These are phyloP conservation scores for Halocaridina rubra DNA, from an alignment of 2,888 invertebrate genomes.

Conservation along the genomic window DNA sequence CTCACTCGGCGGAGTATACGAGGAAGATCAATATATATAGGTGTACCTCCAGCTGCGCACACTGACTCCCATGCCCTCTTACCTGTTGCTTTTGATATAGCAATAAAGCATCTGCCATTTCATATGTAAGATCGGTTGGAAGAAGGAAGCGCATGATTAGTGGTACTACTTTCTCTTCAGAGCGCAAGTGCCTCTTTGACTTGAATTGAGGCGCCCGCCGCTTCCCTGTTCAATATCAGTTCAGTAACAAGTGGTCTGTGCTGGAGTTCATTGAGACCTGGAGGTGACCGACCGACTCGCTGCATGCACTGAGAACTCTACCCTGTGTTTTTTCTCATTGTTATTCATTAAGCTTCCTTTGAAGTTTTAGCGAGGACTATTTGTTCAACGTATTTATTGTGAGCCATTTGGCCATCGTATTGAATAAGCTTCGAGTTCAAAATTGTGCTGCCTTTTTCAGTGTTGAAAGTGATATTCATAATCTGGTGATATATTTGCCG, in stretches of 20 bases:
- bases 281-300: background rate
- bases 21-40: background rate
- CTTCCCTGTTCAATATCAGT: conserved; percentile 28
- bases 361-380: too few species aligned
- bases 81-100: too few species aligned
- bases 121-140: background rate
- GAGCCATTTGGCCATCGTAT: background rate
- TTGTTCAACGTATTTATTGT: too few species aligned
- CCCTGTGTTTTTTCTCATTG: background rate
- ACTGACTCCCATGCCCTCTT: too few species aligned
- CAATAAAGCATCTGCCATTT: background rate
- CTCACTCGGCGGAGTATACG: conserved; percentile 11
- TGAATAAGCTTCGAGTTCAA: background rate
- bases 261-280: too few species aligned
- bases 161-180: background rate
- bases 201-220: conserved; percentile 18
- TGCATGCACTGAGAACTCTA: background rate
- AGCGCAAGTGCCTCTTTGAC: conserved; percentile 42
- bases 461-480: too few species aligned
- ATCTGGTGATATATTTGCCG: too few species aligned
- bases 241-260: conserved; percentile 38
- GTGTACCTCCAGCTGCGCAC: too few species aligned
- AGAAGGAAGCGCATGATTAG: background rate
- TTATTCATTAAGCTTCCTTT: too few species aligned
- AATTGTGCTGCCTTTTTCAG: background rate